Evolutionary conservation across 2,888 invertebrate genomes (phyloP).

Genomic region (Achlya flavicornis): DNA sequence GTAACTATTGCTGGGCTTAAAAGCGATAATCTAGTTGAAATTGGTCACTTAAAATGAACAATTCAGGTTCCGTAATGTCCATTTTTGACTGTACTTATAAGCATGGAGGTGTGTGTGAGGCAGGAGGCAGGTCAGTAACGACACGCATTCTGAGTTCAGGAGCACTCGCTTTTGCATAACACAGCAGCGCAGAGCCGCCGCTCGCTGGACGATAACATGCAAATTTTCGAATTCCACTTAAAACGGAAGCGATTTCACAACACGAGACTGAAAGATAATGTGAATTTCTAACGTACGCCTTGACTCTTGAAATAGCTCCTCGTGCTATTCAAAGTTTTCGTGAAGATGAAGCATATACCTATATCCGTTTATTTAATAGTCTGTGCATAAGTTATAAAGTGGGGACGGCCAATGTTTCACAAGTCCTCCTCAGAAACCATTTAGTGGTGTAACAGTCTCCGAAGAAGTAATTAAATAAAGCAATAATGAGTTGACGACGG

Average conservation of each 20-base stretch:
- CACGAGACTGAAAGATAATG: constrained; percentile 4
- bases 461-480: constrained; percentile 15
- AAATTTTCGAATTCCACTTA: constrained; percentile 8
- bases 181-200: not conserved
- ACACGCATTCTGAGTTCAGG: not conserved
- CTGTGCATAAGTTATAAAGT: not conserved
- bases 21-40: no score
- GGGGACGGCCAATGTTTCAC: not conserved
- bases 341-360: no score
- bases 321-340: not conserved
- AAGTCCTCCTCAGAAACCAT: not conserved
- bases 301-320: not conserved
- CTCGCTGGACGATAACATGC: constrained; percentile 8
- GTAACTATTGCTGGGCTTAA: no score
- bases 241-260: constrained; percentile 3
- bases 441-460: not conserved
- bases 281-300: not conserved
- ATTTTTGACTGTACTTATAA: no score
- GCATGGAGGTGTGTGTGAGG: no score
- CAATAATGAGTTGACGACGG: constrained; percentile 13
- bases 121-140: not conserved
- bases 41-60: no score
- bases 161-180: constrained; percentile 1
- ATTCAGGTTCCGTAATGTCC: no score
- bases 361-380: not conserved